Evolutionary conservation across 2,797 vertebrate genomes (phyloP), one percentile per base, ranked within the genome.

Genomic region (Avahi laniger): DNA sequence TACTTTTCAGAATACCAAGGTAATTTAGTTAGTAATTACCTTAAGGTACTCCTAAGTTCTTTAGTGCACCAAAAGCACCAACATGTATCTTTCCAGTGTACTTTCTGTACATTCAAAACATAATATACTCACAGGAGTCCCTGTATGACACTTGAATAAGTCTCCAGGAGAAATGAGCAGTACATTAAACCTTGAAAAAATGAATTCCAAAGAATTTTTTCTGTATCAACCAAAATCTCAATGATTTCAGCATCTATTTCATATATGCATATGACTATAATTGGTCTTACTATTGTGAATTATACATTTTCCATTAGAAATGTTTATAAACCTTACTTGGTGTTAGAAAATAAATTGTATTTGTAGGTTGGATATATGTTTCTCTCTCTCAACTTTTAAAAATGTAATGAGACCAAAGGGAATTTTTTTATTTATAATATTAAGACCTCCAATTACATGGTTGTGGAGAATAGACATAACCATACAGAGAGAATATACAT

Each of bases 11-110:
- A 57, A 28, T 48, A 67, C 6, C 26, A 76, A 13, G 33, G 41
- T 67, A 72, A 96, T 89, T 86, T 89, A 85, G 11, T 93, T 41
- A 85, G 85, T 89, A 89, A 85, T 91, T 84, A 46, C 48, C 80
- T 93, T 24, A 84, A 17, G 61, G 12, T 2, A 43, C 13, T 96
- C 35, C 76, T 38, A 88, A 89, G n/a, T 69, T 14, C 14, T 79
- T 73, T 43, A 91, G n/a, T 89, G n/a, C 7, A 65, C 79, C 52
- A 7, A 91, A 94, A 88, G 38, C 43, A 75, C 13, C 24, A 84
- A 80, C 69, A 17, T 63, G 12, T 75, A 10, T 79, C 3, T n/a
- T n/a, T 13, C 26, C 70, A 73, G 4, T 70, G 69, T 82, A 41
- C 4, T 65, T 86, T 94, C 52, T 85, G 30, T 81, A 81, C 11